Evolutionary conservation across 2,888 invertebrate species (phyloP), one percentile per base, ranked within the genome.

Genomic region (Drosophila neonasuta): DNA sequence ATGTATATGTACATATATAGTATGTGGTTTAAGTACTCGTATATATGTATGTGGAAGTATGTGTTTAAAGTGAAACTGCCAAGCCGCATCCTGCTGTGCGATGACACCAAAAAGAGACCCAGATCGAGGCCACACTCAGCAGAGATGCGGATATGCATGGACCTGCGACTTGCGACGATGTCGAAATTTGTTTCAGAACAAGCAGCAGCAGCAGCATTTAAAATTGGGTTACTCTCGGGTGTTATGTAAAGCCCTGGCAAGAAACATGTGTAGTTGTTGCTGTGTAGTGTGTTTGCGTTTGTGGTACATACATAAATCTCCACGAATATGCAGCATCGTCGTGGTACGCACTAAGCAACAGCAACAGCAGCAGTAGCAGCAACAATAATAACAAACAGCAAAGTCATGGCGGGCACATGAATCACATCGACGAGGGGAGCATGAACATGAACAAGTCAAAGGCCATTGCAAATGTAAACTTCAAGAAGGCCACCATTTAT

Each of bases 221-320:
- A 83, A 80, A 86, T 83, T 80, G 83, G 83, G 86, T 83, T 86
- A 77, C 80, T 68, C 64, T 63, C 46, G 77, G 65, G 71, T 62
- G 55, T 74, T 82, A 71, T 66, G 79, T 65, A 78, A 78, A 50
- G 62, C 66, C 11, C 52, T 62, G 63, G 39, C 34, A 64, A 66
- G 61, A 59, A 55, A 61, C 58, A 66, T 77, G 74, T 68, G 66
- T 71, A 42, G 17, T 41, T 71, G 65, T 48, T 20, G 41, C 44
- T 57, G 39, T 24, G 24, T 15, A 34, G 59, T 49, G 30, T 46
- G 55, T 60, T 45, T 57, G 50, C 46, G 48, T 42, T 42, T 48
- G 11, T 29, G 36, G 7, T 56, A 71, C 49, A 66, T 9, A 67
- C 52, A 82, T 80, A 85, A 80, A 85, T 80, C 77, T 77, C 51